Conservation (phyloP, 2,113 vertebrate species). For the Erythrocebus patas region DNA sequence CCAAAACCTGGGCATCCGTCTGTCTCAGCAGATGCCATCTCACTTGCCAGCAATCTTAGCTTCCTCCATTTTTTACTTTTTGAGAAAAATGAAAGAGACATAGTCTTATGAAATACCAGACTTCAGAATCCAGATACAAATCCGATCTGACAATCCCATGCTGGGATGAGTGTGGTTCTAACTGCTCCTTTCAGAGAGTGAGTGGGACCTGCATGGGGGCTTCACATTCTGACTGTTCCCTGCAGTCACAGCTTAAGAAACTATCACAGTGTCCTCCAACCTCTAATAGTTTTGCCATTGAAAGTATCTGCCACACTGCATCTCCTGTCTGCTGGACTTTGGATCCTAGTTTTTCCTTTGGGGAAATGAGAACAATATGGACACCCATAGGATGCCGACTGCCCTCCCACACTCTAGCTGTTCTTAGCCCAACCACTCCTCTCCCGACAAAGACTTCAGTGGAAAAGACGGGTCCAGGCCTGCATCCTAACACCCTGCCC, state of each 20-base stretch:
- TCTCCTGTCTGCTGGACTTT: neutral
- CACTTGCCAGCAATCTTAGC: no score
- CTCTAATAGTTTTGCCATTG: neutral
- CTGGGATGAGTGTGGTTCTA: rapidly evolving
- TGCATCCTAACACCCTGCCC: neutral
- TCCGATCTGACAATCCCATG: neutral
- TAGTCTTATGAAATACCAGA: neutral
- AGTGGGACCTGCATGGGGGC: neutral
- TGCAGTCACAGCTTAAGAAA: neutral
- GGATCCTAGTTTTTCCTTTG: neutral
- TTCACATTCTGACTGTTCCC: neutral
- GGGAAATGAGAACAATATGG: neutral
- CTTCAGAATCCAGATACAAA: neutral
- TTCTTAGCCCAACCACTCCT: neutral
- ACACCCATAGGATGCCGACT: rapidly evolving
- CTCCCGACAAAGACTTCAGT: rapidly evolving
- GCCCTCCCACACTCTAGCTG: neutral
- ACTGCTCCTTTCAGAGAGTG: no score
- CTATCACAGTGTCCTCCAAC: neutral
- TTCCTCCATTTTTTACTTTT: neutral
- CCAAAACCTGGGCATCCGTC: rapidly evolving
- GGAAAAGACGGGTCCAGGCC: rapidly evolving
- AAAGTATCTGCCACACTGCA: rapidly evolving
- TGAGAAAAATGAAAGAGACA: neutral
- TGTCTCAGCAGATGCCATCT: neutral